These are phyloP conservation scores for Fabriciana adippe DNA, from an alignment of 2,888 invertebrate species.

Conservation along the genomic window DNA sequence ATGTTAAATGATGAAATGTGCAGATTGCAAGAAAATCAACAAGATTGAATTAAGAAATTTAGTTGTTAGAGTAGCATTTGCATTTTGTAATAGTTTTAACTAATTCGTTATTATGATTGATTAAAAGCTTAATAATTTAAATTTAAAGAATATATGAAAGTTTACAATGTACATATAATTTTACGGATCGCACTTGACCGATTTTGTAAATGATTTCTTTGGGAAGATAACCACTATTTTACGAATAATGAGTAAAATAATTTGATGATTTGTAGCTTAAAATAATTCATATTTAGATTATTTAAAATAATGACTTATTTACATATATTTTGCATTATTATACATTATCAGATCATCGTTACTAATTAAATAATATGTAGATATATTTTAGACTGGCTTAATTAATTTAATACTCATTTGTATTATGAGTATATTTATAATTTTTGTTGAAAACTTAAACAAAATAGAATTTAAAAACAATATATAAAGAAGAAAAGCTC, in stretches of 20 bases:
- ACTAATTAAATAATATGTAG: constrained; percentile 8
- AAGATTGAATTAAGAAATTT: no score
- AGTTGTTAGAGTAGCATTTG: no score
- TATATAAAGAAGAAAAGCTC: not conserved
- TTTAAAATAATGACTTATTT: not conserved
- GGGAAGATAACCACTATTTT: not conserved
- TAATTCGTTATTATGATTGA: no score
- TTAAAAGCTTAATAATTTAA: no score
- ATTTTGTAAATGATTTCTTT: constrained; percentile 1
- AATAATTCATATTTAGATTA: constrained; percentile 8
- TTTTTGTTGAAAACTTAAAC: no score
- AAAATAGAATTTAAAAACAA: not conserved
- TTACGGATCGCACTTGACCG: constrained; percentile 2
- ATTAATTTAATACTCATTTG: not conserved
- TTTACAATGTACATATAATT: no score
- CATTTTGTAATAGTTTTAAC: no score
- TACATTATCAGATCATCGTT: constrained; percentile 8
- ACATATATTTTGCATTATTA: constrained; percentile 5
- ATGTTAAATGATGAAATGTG: no score
- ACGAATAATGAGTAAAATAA: constrained; percentile 7
- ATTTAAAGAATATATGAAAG: no score
- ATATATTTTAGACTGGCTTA: not conserved
- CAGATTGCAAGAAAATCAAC: no score
- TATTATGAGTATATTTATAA: no score
- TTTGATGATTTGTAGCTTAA: constrained; percentile 7